phyloP scores from a whole-genome alignment of 37 sponge, comb jelly and placozoan species.

The Geodia barretti region DNA sequence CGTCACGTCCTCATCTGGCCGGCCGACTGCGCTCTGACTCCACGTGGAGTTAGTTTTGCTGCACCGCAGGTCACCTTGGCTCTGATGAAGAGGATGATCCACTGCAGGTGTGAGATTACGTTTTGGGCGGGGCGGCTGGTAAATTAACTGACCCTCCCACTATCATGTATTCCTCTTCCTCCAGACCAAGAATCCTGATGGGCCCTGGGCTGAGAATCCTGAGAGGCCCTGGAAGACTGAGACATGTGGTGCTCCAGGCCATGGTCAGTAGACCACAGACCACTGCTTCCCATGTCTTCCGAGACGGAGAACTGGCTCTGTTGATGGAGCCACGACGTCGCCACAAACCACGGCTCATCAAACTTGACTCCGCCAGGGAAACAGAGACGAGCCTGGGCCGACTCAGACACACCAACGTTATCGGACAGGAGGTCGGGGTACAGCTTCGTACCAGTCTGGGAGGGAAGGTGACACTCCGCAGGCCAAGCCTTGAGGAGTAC shows the following conservation, averaged over 20 bases:
- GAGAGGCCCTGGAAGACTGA: too few relatives aligned
- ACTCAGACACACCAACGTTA: background rate
- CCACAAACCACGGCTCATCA: background rate
- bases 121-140: too few relatives aligned
- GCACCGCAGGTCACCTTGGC: background rate
- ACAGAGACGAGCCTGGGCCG: background rate
- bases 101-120: too few relatives aligned
- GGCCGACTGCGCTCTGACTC: background rate
- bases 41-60: background rate
- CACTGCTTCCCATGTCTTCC: too few relatives aligned
- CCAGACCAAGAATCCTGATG: too few relatives aligned
- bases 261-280: too few relatives aligned
- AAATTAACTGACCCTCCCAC: too few relatives aligned
- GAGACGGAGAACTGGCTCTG: background rate
- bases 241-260: too few relatives aligned
- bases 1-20: background rate
- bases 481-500: constrained; percentile 73
- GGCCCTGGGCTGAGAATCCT: too few relatives aligned
- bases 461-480: constrained; percentile 3
- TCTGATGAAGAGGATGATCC: background rate
- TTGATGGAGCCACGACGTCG: background rate
- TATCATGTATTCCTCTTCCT: too few relatives aligned
- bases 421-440: background rate
- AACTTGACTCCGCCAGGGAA: background rate
- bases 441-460: background rate